Evolutionary conservation across 1,140 invertebrate genomes (phyloP).

Genomic region (Magallana gigas): DNA sequence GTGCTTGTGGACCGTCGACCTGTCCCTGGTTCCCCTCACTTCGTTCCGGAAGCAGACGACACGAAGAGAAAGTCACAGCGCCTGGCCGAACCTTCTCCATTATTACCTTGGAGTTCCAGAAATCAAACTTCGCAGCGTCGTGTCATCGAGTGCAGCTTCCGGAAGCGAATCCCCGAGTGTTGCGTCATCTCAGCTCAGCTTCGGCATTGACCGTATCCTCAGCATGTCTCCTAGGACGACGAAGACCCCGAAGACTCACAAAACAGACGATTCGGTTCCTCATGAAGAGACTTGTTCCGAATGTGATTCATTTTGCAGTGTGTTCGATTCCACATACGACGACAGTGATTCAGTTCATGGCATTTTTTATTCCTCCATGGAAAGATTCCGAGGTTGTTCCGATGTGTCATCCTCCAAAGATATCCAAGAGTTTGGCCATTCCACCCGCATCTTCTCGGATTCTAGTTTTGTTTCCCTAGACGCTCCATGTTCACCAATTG

Average conservation of each 20-base stretch:
- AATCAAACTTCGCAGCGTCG: background rate
- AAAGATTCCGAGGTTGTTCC: background rate
- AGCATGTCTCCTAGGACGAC: background rate
- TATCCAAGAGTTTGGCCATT: background rate
- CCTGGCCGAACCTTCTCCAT: background rate
- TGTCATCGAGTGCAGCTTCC: background rate
- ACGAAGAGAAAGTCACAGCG: background rate
- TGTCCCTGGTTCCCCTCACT: background rate
- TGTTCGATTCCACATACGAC: background rate
- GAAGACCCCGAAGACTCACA: background rate
- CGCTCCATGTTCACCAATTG: background rate
- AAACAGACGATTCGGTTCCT: background rate
- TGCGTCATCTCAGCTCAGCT: background rate
- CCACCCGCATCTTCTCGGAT: background rate
- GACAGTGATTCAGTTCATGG: conserved; percentile 16
- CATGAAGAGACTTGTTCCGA: background rate
- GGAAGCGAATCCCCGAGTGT: background rate
- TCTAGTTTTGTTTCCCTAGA: background rate
- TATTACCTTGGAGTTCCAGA: background rate
- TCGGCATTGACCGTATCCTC: conserved; percentile 17
- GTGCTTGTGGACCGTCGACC: background rate
- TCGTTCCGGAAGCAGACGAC: conserved; percentile 28
- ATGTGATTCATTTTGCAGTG: conserved; percentile 2
- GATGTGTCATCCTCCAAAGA: conserved; percentile 2
- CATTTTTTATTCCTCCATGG: background rate